Percentiles rank a stretch among this genome's conserved stretches.
Evolutionary conservation across 1,140 invertebrate species (phyloP).

Genomic region (Sycophila sp.): DNA sequence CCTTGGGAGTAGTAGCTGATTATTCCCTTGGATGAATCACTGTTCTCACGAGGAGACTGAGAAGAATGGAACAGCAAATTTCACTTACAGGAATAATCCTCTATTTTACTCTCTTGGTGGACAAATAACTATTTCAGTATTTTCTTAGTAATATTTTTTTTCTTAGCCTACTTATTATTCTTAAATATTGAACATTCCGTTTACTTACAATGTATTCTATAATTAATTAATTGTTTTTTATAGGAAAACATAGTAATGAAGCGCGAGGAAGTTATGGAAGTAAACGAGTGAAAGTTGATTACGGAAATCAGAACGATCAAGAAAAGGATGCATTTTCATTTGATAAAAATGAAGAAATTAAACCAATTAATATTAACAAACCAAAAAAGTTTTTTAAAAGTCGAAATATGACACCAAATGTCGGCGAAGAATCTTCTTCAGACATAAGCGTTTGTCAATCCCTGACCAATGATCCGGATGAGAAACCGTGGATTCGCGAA

Average conservation of each 20-base stretch:
- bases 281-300: constrained; percentile 60
- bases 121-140: too few species aligned
- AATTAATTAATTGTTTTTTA: constrained; percentile 29
- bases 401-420: constrained; percentile 72
- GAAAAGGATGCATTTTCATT: constrained; percentile 63
- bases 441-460: background rate
- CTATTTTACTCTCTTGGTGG: too few species aligned
- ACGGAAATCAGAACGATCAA: constrained; percentile 59
- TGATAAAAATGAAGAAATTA: constrained; percentile 58
- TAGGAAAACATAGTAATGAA: constrained; percentile 58
- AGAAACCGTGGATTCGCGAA: constrained; percentile 42
- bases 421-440: constrained; percentile 30
- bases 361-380: constrained; percentile 65
- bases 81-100: too few species aligned
- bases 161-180: too few species aligned
- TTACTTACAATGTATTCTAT: constrained; percentile 1
- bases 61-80: too few species aligned
- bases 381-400: constrained; percentile 94
- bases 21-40: too few species aligned
- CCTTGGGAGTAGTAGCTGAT: too few species aligned
- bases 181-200: too few species aligned
- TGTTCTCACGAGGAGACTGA: too few species aligned
- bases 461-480: constrained; percentile 18
- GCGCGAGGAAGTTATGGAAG: constrained; percentile 51
- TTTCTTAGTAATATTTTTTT: too few species aligned